Percentiles rank a stretch among this genome's conserved stretches.
Evolutionary conservation across 2,888 invertebrate genomes (phyloP).

Genomic region (Cheiracanthium punctorium): DNA sequence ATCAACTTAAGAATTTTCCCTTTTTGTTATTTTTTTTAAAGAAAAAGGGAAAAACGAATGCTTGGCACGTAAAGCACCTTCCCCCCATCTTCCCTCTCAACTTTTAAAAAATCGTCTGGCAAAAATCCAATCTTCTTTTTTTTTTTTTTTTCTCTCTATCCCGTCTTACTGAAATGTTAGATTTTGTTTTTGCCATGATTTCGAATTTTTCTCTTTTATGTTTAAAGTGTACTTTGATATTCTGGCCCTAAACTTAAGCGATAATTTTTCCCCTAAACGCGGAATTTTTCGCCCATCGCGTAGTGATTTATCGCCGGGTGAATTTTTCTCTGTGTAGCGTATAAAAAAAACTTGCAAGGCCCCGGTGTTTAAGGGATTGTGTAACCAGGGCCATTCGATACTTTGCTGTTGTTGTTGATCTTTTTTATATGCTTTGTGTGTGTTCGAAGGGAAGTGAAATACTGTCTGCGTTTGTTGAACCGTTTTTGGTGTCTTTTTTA

Average conservation of each 20-base stretch:
- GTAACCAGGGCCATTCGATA: neutral
- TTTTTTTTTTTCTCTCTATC: no score
- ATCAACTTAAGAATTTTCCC: neutral
- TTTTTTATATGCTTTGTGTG: no score
- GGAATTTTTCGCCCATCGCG: neutral
- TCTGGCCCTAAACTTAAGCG: neutral
- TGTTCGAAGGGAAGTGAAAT: no score
- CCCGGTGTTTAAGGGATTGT: neutral
- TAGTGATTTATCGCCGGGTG: neutral
- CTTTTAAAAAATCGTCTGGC: constrained; percentile 8
- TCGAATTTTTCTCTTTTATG: neutral
- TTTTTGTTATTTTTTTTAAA: no score
- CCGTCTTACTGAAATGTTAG: neutral
- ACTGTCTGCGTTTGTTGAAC: no score
- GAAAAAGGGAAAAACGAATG: neutral
- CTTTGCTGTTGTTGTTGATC: no score
- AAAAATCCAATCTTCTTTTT: neutral
- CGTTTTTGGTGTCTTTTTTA: no score
- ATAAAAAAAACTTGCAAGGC: neutral
- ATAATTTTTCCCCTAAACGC: neutral
- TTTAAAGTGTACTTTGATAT: neutral
- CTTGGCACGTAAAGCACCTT: neutral
- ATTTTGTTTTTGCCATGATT: constrained; percentile 2
- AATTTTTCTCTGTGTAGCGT: constrained; percentile 2
- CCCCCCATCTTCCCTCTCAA: neutral